Percentiles rank a stretch among this genome's conserved stretches.
Conservation (phyloP, 2,888 invertebrate species). For the Octodonta nipae region DNA sequence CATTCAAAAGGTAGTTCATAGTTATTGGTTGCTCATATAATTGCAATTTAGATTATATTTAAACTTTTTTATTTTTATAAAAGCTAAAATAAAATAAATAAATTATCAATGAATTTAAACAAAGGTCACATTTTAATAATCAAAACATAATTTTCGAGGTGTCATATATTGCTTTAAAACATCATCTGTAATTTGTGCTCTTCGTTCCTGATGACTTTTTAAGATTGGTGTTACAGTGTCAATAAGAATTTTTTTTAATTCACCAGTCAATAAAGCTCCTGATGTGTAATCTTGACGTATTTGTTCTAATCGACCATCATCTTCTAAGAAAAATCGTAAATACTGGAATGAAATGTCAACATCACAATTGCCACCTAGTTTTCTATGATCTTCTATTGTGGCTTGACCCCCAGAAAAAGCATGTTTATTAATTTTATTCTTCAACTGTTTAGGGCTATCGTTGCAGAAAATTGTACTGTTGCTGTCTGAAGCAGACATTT, state of each 20-base stretch:
- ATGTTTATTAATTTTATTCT: constrained; percentile 91
- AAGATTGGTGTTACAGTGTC: constrained; percentile 66
- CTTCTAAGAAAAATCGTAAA: constrained; percentile 85
- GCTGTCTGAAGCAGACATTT: constrained; percentile 94
- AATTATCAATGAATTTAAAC: too few species aligned
- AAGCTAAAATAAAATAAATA: too few species aligned
- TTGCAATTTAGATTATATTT: too few species aligned
- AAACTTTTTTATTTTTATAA: too few species aligned
- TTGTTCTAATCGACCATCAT: constrained; percentile 68
- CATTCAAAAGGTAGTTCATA: too few species aligned
- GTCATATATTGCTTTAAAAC: constrained; percentile 71
- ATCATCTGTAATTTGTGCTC: constrained; percentile 74
- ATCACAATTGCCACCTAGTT: constrained; percentile 85
- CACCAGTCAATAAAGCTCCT: constrained; percentile 84
- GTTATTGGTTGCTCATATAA: too few species aligned
- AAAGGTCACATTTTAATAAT: too few species aligned
- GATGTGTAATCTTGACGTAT: constrained; percentile 62
- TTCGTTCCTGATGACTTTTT: constrained; percentile 64
- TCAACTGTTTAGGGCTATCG: constrained; percentile 88
- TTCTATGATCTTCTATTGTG: constrained; percentile 84
- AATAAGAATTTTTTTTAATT: constrained; percentile 84
- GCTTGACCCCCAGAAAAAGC: constrained; percentile 94
- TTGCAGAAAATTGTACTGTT: constrained; percentile 91
- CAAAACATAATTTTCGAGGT: constrained; percentile 68
- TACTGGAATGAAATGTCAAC: constrained; percentile 94